These are phyloP conservation scores for Luscinia megarhynchos DNA, from an alignment of 2,797 vertebrate genomes.

Conservation along the genomic window DNA sequence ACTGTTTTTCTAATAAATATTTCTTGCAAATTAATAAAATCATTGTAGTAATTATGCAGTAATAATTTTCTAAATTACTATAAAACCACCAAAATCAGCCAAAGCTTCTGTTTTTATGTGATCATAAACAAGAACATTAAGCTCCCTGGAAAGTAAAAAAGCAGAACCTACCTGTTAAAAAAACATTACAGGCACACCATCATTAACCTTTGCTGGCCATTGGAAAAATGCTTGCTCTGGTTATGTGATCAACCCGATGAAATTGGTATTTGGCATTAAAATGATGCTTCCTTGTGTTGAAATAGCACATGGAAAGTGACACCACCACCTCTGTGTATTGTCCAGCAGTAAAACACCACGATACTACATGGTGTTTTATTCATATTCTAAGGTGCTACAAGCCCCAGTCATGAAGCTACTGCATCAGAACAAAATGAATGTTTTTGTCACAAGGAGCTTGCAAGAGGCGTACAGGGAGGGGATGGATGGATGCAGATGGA, in stretches of 20 bases:
- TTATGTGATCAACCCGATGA: background rate
- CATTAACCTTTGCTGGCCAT: background rate
- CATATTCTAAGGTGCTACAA: background rate
- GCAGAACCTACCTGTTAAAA: background rate
- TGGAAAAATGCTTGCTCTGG: background rate
- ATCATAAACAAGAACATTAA: background rate
- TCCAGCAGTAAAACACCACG: background rate
- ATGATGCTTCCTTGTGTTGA: background rate
- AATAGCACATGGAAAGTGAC: background rate
- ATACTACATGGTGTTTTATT: background rate
- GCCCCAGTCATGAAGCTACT: background rate
- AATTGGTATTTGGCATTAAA: background rate
- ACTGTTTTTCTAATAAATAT: background rate
- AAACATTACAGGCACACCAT: background rate
- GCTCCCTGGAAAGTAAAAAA: background rate
- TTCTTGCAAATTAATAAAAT: conserved; percentile 3
- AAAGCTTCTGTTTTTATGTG: background rate
- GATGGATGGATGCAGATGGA: background rate
- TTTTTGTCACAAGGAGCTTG: background rate
- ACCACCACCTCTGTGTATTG: background rate
- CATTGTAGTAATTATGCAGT: background rate
- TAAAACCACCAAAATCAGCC: background rate
- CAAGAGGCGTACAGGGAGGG: accelerated
- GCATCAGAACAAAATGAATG: background rate
- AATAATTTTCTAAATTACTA: background rate